Percentiles rank a stretch among this genome's conserved stretches.
phyloP scores from a whole-genome alignment of 1,140 invertebrate species.

The Melanaphis sacchari region DNA sequence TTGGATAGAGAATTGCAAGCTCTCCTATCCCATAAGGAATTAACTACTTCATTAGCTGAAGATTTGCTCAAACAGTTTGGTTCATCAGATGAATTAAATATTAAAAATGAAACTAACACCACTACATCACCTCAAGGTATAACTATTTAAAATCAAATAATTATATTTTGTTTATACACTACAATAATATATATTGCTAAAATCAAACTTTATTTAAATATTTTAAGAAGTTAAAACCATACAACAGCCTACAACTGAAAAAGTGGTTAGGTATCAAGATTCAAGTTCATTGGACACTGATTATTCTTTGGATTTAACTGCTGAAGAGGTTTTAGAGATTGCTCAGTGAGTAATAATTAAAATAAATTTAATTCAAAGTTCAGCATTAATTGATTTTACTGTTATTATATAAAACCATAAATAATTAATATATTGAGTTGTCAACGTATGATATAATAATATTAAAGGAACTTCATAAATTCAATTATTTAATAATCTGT shows the following conservation, averaged over 20 bases:
- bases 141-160: not conserved
- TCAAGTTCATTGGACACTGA: not conserved
- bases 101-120: constrained; percentile 39
- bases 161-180: not conserved
- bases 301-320: constrained; percentile 29
- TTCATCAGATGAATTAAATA: constrained; percentile 63
- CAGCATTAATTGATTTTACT: not conserved
- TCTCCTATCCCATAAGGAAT: constrained; percentile 75
- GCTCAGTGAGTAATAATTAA: constrained; percentile 20
- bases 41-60: constrained; percentile 81
- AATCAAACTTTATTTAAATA: constrained; percentile 14
- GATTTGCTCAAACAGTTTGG: constrained; percentile 83
- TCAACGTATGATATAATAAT: not conserved
- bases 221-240: constrained; percentile 39
- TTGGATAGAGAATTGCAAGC: constrained; percentile 76
- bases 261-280: constrained; percentile 43
- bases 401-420: not conserved
- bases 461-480: not conserved
- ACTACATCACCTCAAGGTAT: constrained; percentile 39
- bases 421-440: not conserved
- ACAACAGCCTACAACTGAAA: constrained; percentile 14
- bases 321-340: constrained; percentile 22
- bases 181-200: not conserved
- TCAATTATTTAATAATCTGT: too few relatives aligned
- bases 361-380: not conserved